phyloP scores from a whole-genome alignment of 2,797 vertebrate genomes.

The Octomys mimax region DNA sequence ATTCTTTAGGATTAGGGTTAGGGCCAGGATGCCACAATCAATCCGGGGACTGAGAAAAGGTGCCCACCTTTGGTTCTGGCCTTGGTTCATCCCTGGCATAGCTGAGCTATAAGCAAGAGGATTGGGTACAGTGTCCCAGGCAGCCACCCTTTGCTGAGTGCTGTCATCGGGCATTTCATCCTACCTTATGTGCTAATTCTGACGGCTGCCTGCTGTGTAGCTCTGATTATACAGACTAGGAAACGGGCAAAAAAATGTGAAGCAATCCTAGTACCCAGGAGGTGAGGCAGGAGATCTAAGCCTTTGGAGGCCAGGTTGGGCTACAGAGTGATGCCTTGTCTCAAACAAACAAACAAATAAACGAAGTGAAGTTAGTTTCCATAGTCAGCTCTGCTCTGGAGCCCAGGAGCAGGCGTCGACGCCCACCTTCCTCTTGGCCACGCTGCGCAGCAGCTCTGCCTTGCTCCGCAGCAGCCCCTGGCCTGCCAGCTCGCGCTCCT shows the following conservation, averaged over 20 bases:
- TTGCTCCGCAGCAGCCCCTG: conserved; percentile 95
- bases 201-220: neutral
- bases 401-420: no score
- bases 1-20: neutral
- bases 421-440: conserved; percentile 94
- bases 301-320: neutral
- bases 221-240: neutral
- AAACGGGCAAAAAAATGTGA: neutral
- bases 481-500: conserved; percentile 94
- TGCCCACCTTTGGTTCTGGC: neutral
- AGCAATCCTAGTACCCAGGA: neutral
- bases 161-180: neutral
- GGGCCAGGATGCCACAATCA: neutral
- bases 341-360: neutral
- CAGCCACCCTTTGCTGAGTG: neutral
- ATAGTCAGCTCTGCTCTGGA: neutral
- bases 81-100: neutral
- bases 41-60: neutral
- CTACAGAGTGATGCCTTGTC: neutral
- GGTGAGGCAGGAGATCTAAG: neutral
- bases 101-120: neutral
- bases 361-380: neutral
- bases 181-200: neutral
- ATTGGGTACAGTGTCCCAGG: neutral
- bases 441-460: conserved; percentile 91